These are phyloP conservation scores for Percina caprodes DNA, from an alignment of 2,113 vertebrate genomes.

Conservation along the genomic window DNA sequence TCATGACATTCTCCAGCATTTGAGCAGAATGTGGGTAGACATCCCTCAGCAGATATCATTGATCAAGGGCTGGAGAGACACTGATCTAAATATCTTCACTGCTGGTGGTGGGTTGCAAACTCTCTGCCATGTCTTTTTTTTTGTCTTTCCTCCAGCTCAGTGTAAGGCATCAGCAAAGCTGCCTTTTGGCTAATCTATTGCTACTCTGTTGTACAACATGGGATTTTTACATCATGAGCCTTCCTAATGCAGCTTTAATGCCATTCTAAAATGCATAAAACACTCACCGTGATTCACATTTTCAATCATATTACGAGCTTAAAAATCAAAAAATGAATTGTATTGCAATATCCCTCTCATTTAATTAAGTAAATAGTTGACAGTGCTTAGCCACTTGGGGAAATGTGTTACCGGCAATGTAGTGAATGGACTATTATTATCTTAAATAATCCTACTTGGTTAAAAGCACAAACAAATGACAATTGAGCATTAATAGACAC, in stretches of 20 bases:
- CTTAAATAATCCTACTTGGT: not conserved
- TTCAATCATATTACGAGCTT: slow-evolving; percentile 45
- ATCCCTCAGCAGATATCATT: slow-evolving; percentile 50
- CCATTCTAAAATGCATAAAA: slow-evolving; percentile 21
- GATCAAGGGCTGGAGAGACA: slow-evolving; percentile 48
- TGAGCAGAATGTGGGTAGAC: slow-evolving; percentile 54
- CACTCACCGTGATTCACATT: slow-evolving; percentile 54
- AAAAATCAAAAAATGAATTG: not conserved
- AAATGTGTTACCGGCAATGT: not conserved
- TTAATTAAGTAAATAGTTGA: not conserved
- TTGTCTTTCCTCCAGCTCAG: not conserved
- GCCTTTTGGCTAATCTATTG: slow-evolving; percentile 38
- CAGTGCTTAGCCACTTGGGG: not conserved
- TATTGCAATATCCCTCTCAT: not conserved
- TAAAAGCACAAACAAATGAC: not conserved
- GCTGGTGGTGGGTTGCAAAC: slow-evolving; percentile 27
- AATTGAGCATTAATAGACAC: not conserved
- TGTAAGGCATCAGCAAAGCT: not conserved
- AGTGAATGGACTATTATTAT: not conserved
- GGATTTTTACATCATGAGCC: slow-evolving; percentile 9
- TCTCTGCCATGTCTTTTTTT: not conserved
- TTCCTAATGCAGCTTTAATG: slow-evolving; percentile 24
- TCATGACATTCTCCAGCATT: slow-evolving; percentile 21
- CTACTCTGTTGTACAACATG: slow-evolving; percentile 14
- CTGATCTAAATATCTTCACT: slow-evolving; percentile 59